Evolutionary conservation across 1,140 invertebrate species (phyloP), one percentile per base, ranked within the genome.

Genomic region (Lamellibrachia luymesi): DNA sequence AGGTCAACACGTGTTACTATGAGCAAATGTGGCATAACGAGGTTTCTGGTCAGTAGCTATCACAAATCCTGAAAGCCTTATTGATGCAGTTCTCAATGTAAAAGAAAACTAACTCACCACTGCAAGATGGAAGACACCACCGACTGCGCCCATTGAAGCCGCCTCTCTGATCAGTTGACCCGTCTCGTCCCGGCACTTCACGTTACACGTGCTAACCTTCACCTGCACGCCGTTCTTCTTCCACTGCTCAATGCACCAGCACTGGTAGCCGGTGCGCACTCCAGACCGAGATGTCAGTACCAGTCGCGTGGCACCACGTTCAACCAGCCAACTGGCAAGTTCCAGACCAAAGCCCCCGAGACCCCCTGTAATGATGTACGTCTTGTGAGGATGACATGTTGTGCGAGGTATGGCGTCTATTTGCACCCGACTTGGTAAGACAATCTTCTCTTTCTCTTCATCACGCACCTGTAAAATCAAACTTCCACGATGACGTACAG

Each of bases 321-420:
- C 96, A 10, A 99, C 97, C 94, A 99, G 96, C 99, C 99, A 99
- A 93, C 98, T 97, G 38, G 98, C 97, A 92, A 99, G 96, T 96
- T 99, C 99, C 50, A 99, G 96, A 91, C 99, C 99, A 96, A 99
- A 99, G 27, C 99, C 99, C 93, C 99, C 99, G 1, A 99, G 97
- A 94, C 99, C 99, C 52, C 99, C 97, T 91, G 97, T 97, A 49
- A 99, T 97, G 5, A 99, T 97, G 96, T 99, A 99, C 49, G 97
- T 97, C 95, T 99, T 98, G 64, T 98, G 97, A 1, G 98, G 98
- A 94, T 98, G 97, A 97, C 99, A 98, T 95, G 98, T 98, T 4
- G 98, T 98, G 93, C 98, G 97, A 52, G 98, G 98, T 94, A 99
- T 97, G 25, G 98, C 98, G 7, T 95, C 50, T 91, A 50, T 94